Evolutionary conservation across 2,113 vertebrate genomes (phyloP), one percentile per base, ranked within the genome.

Genomic region (Limnothrissa miodon): DNA sequence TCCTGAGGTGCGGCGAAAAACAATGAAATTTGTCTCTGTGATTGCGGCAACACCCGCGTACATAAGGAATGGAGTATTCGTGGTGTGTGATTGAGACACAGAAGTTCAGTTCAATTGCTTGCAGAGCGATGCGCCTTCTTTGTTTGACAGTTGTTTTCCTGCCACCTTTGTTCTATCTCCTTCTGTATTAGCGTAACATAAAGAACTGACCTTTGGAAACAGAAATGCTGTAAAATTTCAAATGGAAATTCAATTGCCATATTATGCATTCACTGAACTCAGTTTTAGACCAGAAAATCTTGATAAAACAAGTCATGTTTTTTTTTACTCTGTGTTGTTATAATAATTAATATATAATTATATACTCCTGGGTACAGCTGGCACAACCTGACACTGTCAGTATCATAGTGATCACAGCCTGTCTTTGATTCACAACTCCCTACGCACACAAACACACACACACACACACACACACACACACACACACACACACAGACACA

Each of bases 341-440:
- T 66, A 66, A 29, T 25, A 11, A 13, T 25, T 33, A 66, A 33
- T 66, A 66, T 10, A 66, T 25, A 66, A 66, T 66, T 66, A 66
- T 10, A 66, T 66, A 25, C 59, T 66, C 29, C 59, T 33, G 59
- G 59, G 25, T 66, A 33, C n/a, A 25, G 59, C 25, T 66, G 59
- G 59, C 59, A 66, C n/a, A 66, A 66, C 25, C 59, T 66, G 25
- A 4, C 59, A 33, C 13, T 33, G 29, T 66, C 59, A 66, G 29
- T 66, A 66, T 66, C 59, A 66, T 66, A 66, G 25, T 66, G 59
- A 66, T 66, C 59, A 15, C 59, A 66, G 8, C 59, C 25, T 66
- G 25, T 29, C 59, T 66, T 33, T 56, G 6, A 56, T 25, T 5
- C 48, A 13, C 48, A 53, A 17, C 48, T 42, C 42, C 42, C 42